Base-by-base conservation (phyloP, 2,797 vertebrate species). In the Hipposideros larvatus region DNA sequence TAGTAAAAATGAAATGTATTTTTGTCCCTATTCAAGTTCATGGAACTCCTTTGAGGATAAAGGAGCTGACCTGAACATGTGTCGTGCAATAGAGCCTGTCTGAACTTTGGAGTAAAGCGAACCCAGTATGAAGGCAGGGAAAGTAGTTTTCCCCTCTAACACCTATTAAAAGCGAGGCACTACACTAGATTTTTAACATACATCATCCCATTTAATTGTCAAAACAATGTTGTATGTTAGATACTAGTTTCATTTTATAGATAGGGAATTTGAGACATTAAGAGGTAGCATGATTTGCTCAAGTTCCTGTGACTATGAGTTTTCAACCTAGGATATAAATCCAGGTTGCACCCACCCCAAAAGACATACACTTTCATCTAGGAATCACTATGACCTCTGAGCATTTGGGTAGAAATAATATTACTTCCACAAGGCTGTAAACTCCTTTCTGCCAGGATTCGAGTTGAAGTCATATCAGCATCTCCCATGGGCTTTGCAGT, bases 251-350 rank as follows among this genome's bases (percentile, higher is more conserved):
- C 14, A 19, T 70, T 55, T 65, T 79, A 43, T 77, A 84, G 21
- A 28, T 51, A 83, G 41, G 31, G 37, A 82, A 89, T 66, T 82
- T 75, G 51, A 87, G 28, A 87, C n/a, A 19, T 11, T 63, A 13
- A 79, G 22, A 83, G 21, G 15, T 86, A 71, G 14, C 90, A 10
- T 91, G 57, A 86, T 95, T 96, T 90, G 24, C 21, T 41, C 31
- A 96, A 77, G 13, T 53, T 87, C 34, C 26, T 46, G 14, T 19
- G 53, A 59, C 3, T 26, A 4, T 48, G 48, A 37, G 4, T 82
- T 86, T 84, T 48, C n/a, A 15, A 43, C 2, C 13, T 66, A 24
- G 18, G 22, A 55, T 26, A 68, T 41, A 37, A 53, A 28, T 16
- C 7, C 16, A 65, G 28, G 6, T 19, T 55, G 14, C 18, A 19